These are phyloP conservation scores for Melikaiella ostensackeni DNA, from an alignment of 2,888 invertebrate genomes.

Conservation along the genomic window DNA sequence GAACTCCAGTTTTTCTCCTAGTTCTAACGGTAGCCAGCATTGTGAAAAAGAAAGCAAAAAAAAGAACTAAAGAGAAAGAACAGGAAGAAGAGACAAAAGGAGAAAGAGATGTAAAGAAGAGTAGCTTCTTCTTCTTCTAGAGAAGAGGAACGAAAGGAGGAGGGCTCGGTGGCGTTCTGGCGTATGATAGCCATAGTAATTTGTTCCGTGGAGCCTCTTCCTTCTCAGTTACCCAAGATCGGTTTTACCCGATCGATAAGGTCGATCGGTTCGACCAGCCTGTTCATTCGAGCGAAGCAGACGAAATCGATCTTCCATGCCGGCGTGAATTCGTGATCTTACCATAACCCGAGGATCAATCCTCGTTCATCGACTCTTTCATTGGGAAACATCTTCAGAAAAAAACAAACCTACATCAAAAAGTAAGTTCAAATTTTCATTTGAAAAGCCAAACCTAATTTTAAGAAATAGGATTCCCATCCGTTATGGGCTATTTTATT, in stretches of 20 bases:
- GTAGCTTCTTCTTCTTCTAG: neutral
- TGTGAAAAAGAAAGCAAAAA: neutral
- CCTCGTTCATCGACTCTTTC: slow-evolving; percentile 26
- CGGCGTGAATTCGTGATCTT: slow-evolving; percentile 36
- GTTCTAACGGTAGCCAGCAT: neutral
- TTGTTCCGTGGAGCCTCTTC: slow-evolving; percentile 26
- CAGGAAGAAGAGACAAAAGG: slow-evolving; percentile 4
- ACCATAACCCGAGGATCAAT: slow-evolving; percentile 30
- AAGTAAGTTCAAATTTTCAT: slow-evolving; percentile 23
- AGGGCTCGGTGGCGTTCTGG: slow-evolving; percentile 16
- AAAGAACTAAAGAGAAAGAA: neutral
- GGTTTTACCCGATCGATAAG: slow-evolving; percentile 33
- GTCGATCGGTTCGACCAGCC: slow-evolving; percentile 18
- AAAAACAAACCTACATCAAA: neutral
- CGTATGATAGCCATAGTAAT: slow-evolving; percentile 17
- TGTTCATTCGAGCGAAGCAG: slow-evolving; percentile 38
- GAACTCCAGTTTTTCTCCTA: neutral
- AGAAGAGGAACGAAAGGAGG: slow-evolving; percentile 12
- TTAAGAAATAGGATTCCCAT: neutral
- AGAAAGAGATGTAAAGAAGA: slow-evolving; percentile 23
- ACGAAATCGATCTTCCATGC: slow-evolving; percentile 32
- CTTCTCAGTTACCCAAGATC: slow-evolving; percentile 32
- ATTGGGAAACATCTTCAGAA: slow-evolving; percentile 14
- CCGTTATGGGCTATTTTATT: neutral
- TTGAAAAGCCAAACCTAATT: neutral